Conservation (phyloP, 2,797 vertebrate species). For the Sebastes vulpes region DNA sequence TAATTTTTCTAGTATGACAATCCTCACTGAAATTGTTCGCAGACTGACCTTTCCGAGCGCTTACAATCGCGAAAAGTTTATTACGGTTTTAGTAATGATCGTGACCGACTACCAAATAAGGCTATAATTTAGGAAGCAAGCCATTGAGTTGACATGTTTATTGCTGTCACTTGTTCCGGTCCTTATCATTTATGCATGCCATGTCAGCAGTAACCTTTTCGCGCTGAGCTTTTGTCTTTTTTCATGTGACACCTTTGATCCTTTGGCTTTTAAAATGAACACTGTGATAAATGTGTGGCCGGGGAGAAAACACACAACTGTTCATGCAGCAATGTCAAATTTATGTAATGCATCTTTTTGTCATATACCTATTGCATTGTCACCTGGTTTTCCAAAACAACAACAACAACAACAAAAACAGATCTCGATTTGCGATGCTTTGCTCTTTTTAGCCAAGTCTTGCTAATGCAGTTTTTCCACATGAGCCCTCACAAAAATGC, state of each 20-base stretch:
- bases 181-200: constrained; percentile 81
- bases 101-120: constrained; percentile 73
- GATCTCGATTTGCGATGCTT: not conserved
- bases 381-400: constrained; percentile 1
- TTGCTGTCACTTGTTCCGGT: constrained; percentile 73
- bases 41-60: constrained; percentile 64
- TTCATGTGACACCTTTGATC: constrained; percentile 58
- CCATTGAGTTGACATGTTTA: constrained; percentile 81
- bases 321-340: constrained; percentile 28
- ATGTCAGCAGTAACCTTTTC: constrained; percentile 72
- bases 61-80: constrained; percentile 58
- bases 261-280: constrained; percentile 66
- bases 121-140: constrained; percentile 85
- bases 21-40: constrained; percentile 47
- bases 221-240: constrained; percentile 57
- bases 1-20: constrained; percentile 74
- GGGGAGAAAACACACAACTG: constrained; percentile 32
- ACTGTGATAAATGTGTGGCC: constrained; percentile 83
- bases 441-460: constrained; percentile 30
- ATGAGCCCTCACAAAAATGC: constrained; percentile 62
- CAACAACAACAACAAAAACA: not conserved
- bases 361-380: not conserved
- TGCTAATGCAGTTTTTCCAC: constrained; percentile 34
- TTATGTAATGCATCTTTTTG: constrained; percentile 15
- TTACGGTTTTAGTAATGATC: constrained; percentile 73